Base-by-base conservation (phyloP, 2,888 invertebrate genomes). In the Agonopterix heracliana region DNA sequence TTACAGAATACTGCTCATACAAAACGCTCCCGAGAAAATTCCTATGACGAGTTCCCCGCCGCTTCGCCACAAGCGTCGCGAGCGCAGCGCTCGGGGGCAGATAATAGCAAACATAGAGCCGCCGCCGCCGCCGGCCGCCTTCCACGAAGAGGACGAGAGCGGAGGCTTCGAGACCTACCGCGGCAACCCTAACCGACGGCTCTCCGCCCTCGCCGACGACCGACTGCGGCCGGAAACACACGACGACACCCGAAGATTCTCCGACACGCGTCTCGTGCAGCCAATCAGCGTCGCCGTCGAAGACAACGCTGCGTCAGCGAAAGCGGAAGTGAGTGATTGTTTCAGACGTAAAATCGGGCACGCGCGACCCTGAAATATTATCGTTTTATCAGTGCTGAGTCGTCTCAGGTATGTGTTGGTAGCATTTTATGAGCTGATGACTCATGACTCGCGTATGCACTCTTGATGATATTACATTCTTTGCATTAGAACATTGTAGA, bases 11-110 rank as follows among this genome's bases (percentile, higher is more conserved):
- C 94, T 98, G 59, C 91, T 95, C 61, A 96, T 98, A 63, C 97
- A 98, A 87, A 96, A 97, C 82, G 96, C 95, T 45, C 96, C 96
- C 3, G 95, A 96, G 77, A 96, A 95, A 83, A 68, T 91, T 4
- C 90, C 91, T 48, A 91, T 92, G 48, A 84, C 91, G 50, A 91
- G 92, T 49, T 91, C 3, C 7, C 48, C 48, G 13, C 45, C 41
- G 41, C 41, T 43, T 9, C 47, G 52, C 5, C 46, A 56, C 59
- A 68, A 62, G 70, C 71, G 56, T 79, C 92, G 71, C 84, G 92
- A 59, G 90, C 91, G 70, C n/a, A 75, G 77, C 54, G 62, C 90
- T 82, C 76, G 92, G 79, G 68, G 92, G 0, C 78, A 78, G 48
- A 90, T 91, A 51, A 90, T 92, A 9, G 93, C 93, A 41, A 92